Percentiles rank a stretch among this genome's conserved stretches.
Evolutionary conservation across 2,888 invertebrate genomes (phyloP).

Genomic region (Chironomus riparius): DNA sequence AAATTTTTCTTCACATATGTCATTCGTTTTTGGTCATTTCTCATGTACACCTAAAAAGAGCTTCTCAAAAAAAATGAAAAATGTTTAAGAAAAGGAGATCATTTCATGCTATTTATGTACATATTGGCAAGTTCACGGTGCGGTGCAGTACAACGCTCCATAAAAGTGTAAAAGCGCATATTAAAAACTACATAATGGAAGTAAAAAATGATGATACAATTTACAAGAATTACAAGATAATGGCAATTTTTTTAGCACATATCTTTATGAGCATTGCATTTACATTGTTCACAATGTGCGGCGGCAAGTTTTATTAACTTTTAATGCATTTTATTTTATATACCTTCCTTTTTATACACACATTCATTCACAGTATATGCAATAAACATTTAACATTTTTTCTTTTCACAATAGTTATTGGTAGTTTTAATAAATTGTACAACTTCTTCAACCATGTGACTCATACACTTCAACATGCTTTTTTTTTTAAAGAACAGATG

Average conservation of each 20-base stretch:
- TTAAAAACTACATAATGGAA: background rate
- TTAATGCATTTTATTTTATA: slow-evolving; percentile 14
- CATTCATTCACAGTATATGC: background rate
- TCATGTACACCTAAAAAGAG: background rate
- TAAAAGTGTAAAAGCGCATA: background rate
- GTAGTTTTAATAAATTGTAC: background rate
- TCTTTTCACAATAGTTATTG: background rate
- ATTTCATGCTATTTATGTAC: slow-evolving; percentile 1
- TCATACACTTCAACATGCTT: background rate
- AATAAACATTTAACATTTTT: slow-evolving; percentile 7
- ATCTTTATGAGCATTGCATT: slow-evolving; percentile 23
- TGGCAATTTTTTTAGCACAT: slow-evolving; percentile 23
- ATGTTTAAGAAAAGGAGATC: background rate
- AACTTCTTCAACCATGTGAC: background rate
- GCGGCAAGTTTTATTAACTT: slow-evolving; percentile 23
- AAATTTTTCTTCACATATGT: background rate
- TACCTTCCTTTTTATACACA: background rate
- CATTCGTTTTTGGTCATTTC: background rate
- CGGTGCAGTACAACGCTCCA: background rate
- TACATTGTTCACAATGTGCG: slow-evolving; percentile 18
- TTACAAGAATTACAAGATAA: slow-evolving; percentile 11
- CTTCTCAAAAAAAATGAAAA: background rate
- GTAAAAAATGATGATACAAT: slow-evolving; percentile 20
- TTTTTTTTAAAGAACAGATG: no score
- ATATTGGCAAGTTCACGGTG: background rate